phyloP scores from a whole-genome alignment of 2,113 vertebrate genomes.

The Aegithalos caudatus region DNA sequence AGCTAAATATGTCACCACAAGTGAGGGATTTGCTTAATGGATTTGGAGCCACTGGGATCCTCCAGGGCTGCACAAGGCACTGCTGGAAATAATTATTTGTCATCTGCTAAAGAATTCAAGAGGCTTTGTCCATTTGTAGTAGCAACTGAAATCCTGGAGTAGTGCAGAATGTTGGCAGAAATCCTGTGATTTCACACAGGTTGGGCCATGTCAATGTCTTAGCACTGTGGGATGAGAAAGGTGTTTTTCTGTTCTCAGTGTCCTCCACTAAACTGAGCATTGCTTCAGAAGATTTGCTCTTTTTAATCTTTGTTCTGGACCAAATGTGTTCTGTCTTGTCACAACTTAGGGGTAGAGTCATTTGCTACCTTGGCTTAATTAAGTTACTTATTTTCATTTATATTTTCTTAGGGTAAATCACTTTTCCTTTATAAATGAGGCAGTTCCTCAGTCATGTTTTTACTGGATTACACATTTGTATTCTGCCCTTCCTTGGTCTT shows the following conservation, averaged over 20 bases:
- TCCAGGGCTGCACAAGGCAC: neutral
- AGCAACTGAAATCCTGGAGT: neutral
- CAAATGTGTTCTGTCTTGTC: neutral
- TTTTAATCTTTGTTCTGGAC: neutral
- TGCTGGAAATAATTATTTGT: neutral
- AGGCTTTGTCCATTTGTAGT: neutral
- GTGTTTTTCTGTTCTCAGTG: neutral
- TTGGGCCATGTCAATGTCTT: neutral
- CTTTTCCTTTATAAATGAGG: neutral
- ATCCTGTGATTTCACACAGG: rapidly evolving
- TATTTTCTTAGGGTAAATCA: neutral
- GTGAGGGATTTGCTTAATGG: neutral
- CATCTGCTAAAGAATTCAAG: neutral
- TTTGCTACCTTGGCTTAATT: neutral
- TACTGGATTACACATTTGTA: rapidly evolving
- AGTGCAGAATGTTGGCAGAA: neutral
- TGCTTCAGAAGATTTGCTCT: neutral
- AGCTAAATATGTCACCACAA: neutral
- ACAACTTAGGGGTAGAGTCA: rapidly evolving
- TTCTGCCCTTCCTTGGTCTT: neutral
- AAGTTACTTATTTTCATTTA: neutral
- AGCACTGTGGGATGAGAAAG: neutral
- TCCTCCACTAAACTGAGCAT: neutral
- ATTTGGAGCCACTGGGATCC: neutral
- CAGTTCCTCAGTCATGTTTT: neutral